phyloP scores from a whole-genome alignment of 2,888 invertebrate genomes.

The Podotricha telesiphe region DNA sequence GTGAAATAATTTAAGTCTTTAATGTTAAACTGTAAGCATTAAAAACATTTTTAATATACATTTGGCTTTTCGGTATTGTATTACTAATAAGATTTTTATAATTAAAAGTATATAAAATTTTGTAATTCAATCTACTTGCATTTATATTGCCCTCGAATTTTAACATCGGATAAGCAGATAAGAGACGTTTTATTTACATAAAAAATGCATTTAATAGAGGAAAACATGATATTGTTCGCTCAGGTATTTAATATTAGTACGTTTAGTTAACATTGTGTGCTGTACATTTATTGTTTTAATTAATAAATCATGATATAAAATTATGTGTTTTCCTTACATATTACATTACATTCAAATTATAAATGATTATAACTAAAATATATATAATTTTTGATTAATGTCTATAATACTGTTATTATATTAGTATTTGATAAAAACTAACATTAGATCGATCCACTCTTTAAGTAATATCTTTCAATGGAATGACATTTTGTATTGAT shows the following conservation, averaged over 20 bases:
- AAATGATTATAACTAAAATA: neutral
- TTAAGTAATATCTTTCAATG: no score
- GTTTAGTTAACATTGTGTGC: constrained; percentile 46
- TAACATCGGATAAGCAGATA: constrained; percentile 9
- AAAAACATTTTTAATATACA: neutral
- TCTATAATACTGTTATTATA: no score
- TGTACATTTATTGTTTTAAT: constrained; percentile 62
- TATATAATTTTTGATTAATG: no score
- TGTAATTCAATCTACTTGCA: constrained; percentile 12
- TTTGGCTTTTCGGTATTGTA: constrained; percentile 11
- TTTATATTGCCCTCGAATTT: constrained; percentile 11
- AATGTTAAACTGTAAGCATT: constrained; percentile 27
- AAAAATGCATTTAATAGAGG: constrained; percentile 26
- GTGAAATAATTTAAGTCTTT: constrained; percentile 27
- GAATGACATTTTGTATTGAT: no score
- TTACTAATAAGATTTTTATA: constrained; percentile 15
- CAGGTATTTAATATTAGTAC: constrained; percentile 40
- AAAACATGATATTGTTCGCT: constrained; percentile 39
- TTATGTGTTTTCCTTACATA: constrained; percentile 39
- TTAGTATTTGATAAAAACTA: no score
- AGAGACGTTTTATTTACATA: constrained; percentile 5
- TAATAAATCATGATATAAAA: constrained; percentile 64
- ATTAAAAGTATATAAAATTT: constrained; percentile 13
- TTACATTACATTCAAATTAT: no score
- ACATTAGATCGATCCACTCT: no score